These are phyloP conservation scores for Heliconius ethilla DNA, from an alignment of 2,888 invertebrate genomes.

Conservation along the genomic window DNA sequence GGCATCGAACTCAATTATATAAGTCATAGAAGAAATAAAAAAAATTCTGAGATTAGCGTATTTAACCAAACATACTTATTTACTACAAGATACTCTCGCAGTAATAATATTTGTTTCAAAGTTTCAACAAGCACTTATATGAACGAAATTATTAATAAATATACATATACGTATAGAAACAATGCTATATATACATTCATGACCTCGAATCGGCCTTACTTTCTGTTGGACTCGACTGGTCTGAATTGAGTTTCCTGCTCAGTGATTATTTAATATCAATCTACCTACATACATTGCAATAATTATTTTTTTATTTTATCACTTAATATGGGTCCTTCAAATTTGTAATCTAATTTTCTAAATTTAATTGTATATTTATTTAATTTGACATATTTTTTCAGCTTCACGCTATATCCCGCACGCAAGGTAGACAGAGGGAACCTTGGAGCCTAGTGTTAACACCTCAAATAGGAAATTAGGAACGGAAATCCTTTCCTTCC, in stretches of 20 bases:
- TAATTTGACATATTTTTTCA: neutral
- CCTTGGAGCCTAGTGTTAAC: too few relatives aligned
- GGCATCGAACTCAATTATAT: neutral
- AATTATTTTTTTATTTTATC: slow-evolving; percentile 19
- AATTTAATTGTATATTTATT: neutral
- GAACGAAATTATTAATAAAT: neutral
- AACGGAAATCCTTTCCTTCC: too few relatives aligned
- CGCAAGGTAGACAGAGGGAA: too few relatives aligned
- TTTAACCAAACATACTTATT: too few relatives aligned
- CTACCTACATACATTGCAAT: slow-evolving; percentile 27
- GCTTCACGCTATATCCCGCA: neutral
- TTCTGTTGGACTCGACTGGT: slow-evolving; percentile 51
- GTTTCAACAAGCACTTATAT: neutral
- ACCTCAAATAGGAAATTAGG: too few relatives aligned
- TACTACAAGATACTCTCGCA: neutral
- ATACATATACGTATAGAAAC: slow-evolving; percentile 1
- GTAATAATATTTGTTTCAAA: neutral
- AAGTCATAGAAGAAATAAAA: too few relatives aligned
- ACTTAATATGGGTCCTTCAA: neutral
- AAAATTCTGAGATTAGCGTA: too few relatives aligned
- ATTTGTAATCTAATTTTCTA: neutral
- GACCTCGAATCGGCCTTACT: slow-evolving; percentile 59
- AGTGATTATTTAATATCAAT: slow-evolving; percentile 43
- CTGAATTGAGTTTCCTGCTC: slow-evolving; percentile 51
- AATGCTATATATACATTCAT: slow-evolving; percentile 37